phyloP scores from a whole-genome alignment of 2,888 invertebrate species.

The Catocala sponsa region DNA sequence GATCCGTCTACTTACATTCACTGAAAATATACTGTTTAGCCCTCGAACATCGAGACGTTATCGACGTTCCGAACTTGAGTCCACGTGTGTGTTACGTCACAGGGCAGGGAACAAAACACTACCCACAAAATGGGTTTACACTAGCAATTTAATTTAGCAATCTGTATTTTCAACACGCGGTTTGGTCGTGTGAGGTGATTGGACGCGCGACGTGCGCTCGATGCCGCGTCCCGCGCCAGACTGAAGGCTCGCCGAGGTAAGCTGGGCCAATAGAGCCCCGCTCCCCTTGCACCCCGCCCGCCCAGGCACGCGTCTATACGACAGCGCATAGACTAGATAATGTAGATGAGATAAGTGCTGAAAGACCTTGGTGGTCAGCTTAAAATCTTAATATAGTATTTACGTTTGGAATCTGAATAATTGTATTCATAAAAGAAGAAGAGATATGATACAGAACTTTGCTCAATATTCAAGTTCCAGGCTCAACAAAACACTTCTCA shows the following conservation, averaged over 20 bases:
- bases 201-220: slow-evolving; percentile 54
- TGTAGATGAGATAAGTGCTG: slow-evolving; percentile 58
- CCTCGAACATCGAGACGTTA: slow-evolving; percentile 27
- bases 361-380: slow-evolving; percentile 47
- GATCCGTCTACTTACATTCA: slow-evolving; percentile 46
- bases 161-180: slow-evolving; percentile 73
- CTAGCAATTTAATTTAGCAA: slow-evolving; percentile 74
- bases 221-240: slow-evolving; percentile 63
- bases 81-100: slow-evolving; percentile 51
- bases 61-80: slow-evolving; percentile 27
- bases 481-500: too few species aligned
- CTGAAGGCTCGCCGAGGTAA: slow-evolving; percentile 74
- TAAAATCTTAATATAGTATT: slow-evolving; percentile 11
- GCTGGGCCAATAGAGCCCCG: slow-evolving; percentile 67
- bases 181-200: slow-evolving; percentile 44
- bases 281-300: slow-evolving; percentile 60
- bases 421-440: not conserved
- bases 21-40: slow-evolving; percentile 48
- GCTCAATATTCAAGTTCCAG: too few species aligned
- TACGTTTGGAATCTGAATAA: slow-evolving; percentile 4
- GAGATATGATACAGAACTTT: too few species aligned
- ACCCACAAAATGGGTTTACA: slow-evolving; percentile 49
- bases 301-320: slow-evolving; percentile 73
- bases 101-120: slow-evolving; percentile 57
- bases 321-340: slow-evolving; percentile 65